These are phyloP conservation scores for Hassar affinis DNA, from an alignment of 2,113 vertebrate species.

Conservation along the genomic window DNA sequence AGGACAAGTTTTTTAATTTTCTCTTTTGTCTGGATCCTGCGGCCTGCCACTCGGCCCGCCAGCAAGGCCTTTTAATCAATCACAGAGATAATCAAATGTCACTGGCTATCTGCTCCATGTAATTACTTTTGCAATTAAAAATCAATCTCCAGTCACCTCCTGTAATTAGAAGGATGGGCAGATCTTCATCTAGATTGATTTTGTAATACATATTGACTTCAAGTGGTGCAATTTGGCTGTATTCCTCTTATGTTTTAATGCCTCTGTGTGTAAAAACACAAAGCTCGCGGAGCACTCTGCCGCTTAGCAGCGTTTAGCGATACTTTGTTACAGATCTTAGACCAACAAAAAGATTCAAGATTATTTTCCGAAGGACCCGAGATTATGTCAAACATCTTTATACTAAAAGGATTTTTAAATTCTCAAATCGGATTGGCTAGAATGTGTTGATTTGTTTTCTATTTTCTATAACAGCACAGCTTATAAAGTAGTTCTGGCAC, in stretches of 20 bases:
- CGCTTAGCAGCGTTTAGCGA: not conserved
- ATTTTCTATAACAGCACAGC: too few relatives aligned
- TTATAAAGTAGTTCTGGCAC: not conserved
- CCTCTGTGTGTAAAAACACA: slow-evolving; percentile 84
- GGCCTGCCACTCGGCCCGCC: slow-evolving; percentile 92
- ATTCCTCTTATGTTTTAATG: slow-evolving; percentile 93
- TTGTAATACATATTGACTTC: slow-evolving; percentile 99
- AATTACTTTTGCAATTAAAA: slow-evolving; percentile 99
- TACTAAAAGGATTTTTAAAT: too few relatives aligned
- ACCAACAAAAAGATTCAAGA: not conserved
- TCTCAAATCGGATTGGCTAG: not conserved
- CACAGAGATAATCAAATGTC: slow-evolving; percentile 99
- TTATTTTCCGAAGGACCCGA: not conserved
- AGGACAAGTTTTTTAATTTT: slow-evolving; percentile 99
- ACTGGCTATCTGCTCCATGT: slow-evolving; percentile 99
- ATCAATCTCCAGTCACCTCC: slow-evolving; percentile 99
- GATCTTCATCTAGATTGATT: slow-evolving; percentile 99
- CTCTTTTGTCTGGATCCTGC: slow-evolving; percentile 97
- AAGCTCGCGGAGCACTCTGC: slow-evolving; percentile 55
- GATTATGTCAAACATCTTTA: not conserved
- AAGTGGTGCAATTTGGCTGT: slow-evolving; percentile 97
- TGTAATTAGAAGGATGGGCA: slow-evolving; percentile 99
- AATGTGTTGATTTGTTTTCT: not conserved
- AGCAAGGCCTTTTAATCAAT: slow-evolving; percentile 99
- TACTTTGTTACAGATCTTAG: not conserved